Percentiles rank a stretch among this genome's conserved stretches.
Evolutionary conservation across 2,888 invertebrate species (phyloP).

Genomic region (Parnassius glacialis): DNA sequence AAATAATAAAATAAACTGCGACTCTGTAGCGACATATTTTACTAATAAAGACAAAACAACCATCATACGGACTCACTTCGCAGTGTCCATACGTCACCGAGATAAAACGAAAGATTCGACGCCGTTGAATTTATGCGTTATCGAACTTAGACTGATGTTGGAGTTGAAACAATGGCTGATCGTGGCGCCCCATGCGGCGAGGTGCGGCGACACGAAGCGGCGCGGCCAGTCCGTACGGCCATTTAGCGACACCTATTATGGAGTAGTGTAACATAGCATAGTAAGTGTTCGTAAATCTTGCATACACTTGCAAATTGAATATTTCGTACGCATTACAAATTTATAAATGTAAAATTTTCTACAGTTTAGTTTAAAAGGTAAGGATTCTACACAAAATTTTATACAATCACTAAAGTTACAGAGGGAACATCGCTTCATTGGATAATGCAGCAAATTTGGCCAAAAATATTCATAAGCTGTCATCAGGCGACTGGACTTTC

Average conservation of each 20-base stretch:
- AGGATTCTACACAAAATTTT: slow-evolving; percentile 36
- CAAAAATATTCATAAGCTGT: slow-evolving; percentile 81
- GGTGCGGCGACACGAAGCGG: slow-evolving; percentile 42
- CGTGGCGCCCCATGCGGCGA: slow-evolving; percentile 79
- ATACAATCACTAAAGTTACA: slow-evolving; percentile 61
- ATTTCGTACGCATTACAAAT: too few relatives aligned
- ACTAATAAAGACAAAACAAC: slow-evolving; percentile 80
- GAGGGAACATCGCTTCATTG: slow-evolving; percentile 58
- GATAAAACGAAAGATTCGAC: slow-evolving; percentile 79
- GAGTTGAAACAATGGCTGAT: slow-evolving; percentile 70
- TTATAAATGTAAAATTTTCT: too few relatives aligned
- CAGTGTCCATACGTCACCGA: slow-evolving; percentile 79
- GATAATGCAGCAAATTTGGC: slow-evolving; percentile 68
- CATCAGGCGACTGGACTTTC: slow-evolving; percentile 77
- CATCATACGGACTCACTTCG: slow-evolving; percentile 78
- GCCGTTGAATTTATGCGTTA: slow-evolving; percentile 77
- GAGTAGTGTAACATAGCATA: slow-evolving; percentile 54
- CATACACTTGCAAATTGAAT: too few relatives aligned
- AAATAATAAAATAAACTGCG: slow-evolving; percentile 77
- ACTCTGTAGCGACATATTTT: slow-evolving; percentile 76
- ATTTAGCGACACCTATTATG: slow-evolving; percentile 67
- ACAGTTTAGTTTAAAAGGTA: not conserved
- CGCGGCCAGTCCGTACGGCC: slow-evolving; percentile 30
- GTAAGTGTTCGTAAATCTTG: too few relatives aligned
- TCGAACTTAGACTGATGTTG: slow-evolving; percentile 71